These are phyloP conservation scores for Otolemur crassicaudatus DNA, from an alignment of 2,797 vertebrate genomes.

Conservation along the genomic window DNA sequence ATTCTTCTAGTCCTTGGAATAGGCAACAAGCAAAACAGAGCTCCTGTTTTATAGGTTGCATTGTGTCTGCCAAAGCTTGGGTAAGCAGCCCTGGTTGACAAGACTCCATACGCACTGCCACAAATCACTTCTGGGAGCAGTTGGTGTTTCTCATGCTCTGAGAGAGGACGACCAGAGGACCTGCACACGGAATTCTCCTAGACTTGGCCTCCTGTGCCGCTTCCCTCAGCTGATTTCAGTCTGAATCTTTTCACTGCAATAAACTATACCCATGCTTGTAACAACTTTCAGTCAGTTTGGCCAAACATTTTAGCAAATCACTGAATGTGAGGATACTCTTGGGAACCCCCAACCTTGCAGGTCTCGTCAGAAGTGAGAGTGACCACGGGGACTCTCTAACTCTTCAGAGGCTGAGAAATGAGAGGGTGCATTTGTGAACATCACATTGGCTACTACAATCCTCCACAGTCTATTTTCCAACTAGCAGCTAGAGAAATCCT, in stretches of 20 bases:
- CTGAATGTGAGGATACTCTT: neutral
- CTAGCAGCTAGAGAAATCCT: neutral
- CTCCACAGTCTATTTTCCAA: neutral
- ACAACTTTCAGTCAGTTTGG: neutral
- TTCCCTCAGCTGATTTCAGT: neutral
- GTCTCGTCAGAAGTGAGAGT: neutral
- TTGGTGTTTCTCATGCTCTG: rapidly evolving
- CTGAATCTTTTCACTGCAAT: neutral
- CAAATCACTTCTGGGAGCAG: neutral
- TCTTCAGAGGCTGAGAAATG: neutral
- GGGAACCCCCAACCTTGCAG: neutral
- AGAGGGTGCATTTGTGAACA: neutral
- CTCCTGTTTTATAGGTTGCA: neutral
- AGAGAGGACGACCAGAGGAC: neutral
- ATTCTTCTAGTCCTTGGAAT: neutral
- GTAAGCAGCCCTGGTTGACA: neutral
- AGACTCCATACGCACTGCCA: neutral
- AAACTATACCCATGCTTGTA: neutral
- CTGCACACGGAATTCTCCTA: neutral
- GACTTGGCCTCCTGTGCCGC: neutral
- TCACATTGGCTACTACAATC: neutral
- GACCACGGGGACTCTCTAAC: neutral
- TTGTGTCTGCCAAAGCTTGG: neutral
- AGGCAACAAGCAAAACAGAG: neutral
- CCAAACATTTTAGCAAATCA: neutral